Base-by-base conservation (phyloP, 2,888 invertebrate genomes). In the Tupiocoris notatus region DNA sequence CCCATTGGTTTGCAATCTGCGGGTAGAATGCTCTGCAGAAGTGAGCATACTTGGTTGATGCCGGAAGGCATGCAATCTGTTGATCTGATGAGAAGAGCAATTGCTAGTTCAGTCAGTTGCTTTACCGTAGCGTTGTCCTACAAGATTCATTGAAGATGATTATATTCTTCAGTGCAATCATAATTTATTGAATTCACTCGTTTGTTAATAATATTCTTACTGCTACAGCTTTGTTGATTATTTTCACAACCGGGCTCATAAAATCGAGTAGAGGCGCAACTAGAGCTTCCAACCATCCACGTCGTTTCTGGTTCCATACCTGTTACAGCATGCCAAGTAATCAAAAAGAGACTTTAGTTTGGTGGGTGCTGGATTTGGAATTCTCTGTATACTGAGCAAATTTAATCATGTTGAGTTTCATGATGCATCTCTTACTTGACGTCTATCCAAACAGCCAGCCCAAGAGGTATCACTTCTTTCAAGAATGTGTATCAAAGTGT, bases 231-330 rank as follows among this genome's bases (percentile, higher is more conserved):
- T 89, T 88, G 1, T 92, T 87, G 7, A 92, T 85, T 79, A 90
- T 89, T 2, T 89, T 87, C 0, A 89, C 89, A 18, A 92, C 87
- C 59, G 90, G 89, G 73, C 87, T 86, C 66, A 92, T 84, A 1
- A 89, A 83, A 0, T 89, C 88, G 22, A 88, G 88, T 0, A 89
- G 86, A n/a, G 90, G 86, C 18, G 88, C 88, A 79, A 92, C 82
- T 12, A 93, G 85, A 0, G 91, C 92, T 70, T 91, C 89, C 75
- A 91, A 84, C 93, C 93, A 94, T 0, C 92, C 88, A 16, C 92
- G 92, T 56, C 91, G 86, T 39, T 90, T 89, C 82, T 92, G 91
- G 83, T 92, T 92, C 93, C 93, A 93, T 1, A 93, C 89, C 91
- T 92, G 78, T 0, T 82, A 83, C 2, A 12, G 7, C 12, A 54